A percentile compares a stretch with the other conserved stretches of the same genome.
Conservation (phyloP, 2,113 vertebrate species). For the Nothoprocta pentlandii region DNA sequence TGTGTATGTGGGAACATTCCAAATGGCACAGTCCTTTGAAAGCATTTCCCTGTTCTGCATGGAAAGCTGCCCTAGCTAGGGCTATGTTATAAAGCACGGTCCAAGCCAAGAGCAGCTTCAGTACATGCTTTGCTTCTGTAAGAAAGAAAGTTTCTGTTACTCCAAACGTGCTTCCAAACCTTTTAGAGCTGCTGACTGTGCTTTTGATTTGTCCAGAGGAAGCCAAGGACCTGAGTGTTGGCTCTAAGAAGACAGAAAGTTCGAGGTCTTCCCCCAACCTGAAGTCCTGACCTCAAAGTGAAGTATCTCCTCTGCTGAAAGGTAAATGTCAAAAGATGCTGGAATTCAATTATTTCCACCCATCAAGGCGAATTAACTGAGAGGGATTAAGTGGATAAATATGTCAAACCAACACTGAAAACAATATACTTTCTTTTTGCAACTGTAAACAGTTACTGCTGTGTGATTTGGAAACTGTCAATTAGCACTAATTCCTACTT, state of each 20-base stretch:
- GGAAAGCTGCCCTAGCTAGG: not conserved
- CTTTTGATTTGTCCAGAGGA: not conserved
- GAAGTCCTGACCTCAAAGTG: not conserved
- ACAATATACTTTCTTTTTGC: constrained; percentile 52
- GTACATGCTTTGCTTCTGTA: not conserved
- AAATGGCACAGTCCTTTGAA: not conserved
- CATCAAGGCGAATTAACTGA: constrained; percentile 48
- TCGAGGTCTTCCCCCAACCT: not conserved
- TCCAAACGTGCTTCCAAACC: not conserved
- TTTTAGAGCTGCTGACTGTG: not conserved
- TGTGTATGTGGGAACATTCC: not conserved
- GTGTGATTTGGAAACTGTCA: constrained; percentile 58
- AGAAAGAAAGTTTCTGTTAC: not conserved
- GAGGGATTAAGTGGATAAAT: constrained; percentile 52
- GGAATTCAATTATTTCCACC: constrained; percentile 42
- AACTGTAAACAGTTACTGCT: constrained; percentile 52
- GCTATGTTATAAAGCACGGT: not conserved
- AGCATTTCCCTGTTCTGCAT: not conserved
- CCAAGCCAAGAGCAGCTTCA: not conserved
- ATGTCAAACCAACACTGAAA: constrained; percentile 34
- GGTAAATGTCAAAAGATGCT: constrained; percentile 35
- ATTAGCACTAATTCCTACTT: constrained; percentile 57
- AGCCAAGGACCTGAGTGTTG: not conserved
- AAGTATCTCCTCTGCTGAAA: constrained; percentile 18
- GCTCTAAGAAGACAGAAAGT: not conserved